Conservation (phyloP, 2,888 invertebrate species). For the Rotaria socialis region DNA sequence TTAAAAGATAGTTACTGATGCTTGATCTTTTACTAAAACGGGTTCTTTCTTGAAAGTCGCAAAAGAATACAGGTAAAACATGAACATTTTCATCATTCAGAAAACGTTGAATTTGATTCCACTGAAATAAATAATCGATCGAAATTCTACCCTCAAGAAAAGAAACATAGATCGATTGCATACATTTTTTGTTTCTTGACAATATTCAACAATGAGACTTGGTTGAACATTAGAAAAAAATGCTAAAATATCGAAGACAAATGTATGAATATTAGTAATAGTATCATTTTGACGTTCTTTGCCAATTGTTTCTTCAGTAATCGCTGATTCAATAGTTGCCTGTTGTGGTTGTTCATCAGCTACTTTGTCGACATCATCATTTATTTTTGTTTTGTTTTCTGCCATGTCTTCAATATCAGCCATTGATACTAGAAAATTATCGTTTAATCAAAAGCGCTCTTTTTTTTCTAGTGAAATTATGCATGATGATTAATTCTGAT, state of each 20-base stretch:
- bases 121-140: not conserved
- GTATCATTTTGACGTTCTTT: not conserved
- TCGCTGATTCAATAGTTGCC: not conserved
- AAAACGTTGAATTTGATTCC: not conserved
- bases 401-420: not conserved
- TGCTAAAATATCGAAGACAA: not conserved
- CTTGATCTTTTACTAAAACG: not conserved
- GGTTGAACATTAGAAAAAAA: not conserved
- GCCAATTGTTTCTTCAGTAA: not conserved
- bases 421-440: not conserved
- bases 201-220: not conserved
- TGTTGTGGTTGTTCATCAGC: not conserved
- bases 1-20: not conserved
- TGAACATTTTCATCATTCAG: not conserved
- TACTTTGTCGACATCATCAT: not conserved
- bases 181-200: conserved; percentile 25
- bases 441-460: not conserved
- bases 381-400: not conserved
- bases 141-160: no score
- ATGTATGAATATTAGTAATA: not conserved
- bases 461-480: not conserved
- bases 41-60: not conserved
- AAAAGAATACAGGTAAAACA: conserved; percentile 10
- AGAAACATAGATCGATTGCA: not conserved
- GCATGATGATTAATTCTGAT: no score